Conservation (phyloP, 1,140 invertebrate species). For the Drosophila dunni region DNA sequence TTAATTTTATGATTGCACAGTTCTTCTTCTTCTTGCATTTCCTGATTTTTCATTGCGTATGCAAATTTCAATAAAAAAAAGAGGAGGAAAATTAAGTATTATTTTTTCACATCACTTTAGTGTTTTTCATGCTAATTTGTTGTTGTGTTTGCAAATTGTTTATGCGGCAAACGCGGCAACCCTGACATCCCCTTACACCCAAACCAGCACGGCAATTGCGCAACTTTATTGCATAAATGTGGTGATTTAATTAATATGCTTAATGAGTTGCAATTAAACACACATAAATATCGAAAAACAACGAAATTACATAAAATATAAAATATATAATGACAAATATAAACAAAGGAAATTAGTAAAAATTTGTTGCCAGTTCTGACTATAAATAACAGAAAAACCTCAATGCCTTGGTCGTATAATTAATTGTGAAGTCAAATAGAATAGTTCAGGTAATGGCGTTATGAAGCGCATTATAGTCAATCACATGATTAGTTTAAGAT, state of each 20-base stretch:
- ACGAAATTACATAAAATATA: conserved; percentile 12
- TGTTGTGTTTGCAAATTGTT: conserved; percentile 32
- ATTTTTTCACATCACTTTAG: conserved; percentile 22
- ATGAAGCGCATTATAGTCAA: too few relatives aligned
- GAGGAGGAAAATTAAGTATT: neutral
- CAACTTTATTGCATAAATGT: conserved; percentile 75
- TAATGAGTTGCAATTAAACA: conserved; percentile 77
- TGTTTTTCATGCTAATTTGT: conserved; percentile 54
- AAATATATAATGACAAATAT: conserved; percentile 35
- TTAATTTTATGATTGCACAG: conserved; percentile 29
- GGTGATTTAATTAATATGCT: conserved; percentile 79
- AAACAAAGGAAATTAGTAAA: conserved; percentile 71
- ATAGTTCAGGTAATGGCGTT: too few relatives aligned
- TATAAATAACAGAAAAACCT: conserved; percentile 30
- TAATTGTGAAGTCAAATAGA: neutral
- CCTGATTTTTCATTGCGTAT: conserved; percentile 17
- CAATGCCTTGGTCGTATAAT: neutral
- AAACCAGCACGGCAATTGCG: neutral
- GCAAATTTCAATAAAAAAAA: conserved; percentile 7
- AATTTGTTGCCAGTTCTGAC: conserved; percentile 63
- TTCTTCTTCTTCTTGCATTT: neutral
- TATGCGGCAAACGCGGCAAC: conserved; percentile 22
- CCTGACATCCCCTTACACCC: neutral
- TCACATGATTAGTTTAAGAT: too few relatives aligned
- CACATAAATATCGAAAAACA: conserved; percentile 46